A percentile compares a stretch with the other conserved stretches of the same genome.
These are phyloP conservation scores for Baronia brevicornis DNA, from an alignment of 2,888 invertebrate genomes.

Conservation along the genomic window DNA sequence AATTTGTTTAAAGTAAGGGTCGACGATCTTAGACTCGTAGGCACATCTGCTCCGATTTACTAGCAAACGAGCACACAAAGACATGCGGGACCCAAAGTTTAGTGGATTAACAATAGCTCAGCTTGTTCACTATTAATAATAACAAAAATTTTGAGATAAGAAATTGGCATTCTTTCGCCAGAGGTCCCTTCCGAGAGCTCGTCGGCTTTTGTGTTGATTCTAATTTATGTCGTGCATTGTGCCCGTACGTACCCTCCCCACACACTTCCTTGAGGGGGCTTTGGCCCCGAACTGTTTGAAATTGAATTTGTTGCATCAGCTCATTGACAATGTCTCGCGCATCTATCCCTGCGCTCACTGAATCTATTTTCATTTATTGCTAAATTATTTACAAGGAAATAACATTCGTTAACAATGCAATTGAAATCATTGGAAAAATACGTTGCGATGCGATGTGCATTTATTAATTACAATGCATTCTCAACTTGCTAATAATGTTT, in stretches of 20 bases:
- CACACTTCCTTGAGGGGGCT: conserved; percentile 66
- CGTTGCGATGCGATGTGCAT: too few relatives aligned
- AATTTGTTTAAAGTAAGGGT: conserved; percentile 38
- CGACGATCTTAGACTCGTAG: conserved; percentile 37
- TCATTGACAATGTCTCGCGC: conserved; percentile 53
- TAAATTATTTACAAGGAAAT: neutral
- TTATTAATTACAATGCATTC: too few relatives aligned
- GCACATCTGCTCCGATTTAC: conserved; percentile 68
- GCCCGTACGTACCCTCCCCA: conserved; percentile 60
- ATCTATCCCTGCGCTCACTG: conserved; percentile 27
- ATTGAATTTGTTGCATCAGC: conserved; percentile 64
- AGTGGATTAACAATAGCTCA: conserved; percentile 58
- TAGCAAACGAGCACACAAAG: conserved; percentile 39
- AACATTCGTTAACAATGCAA: too few relatives aligned
- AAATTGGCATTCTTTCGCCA: conserved; percentile 70
- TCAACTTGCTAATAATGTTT: too few relatives aligned
- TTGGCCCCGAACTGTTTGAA: conserved; percentile 45
- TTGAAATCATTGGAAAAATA: too few relatives aligned
- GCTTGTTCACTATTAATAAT: conserved; percentile 60
- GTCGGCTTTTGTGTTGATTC: conserved; percentile 68
- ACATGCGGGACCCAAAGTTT: conserved; percentile 39
- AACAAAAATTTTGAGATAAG: conserved; percentile 63
- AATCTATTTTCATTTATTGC: conserved; percentile 3
- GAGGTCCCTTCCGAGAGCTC: conserved; percentile 69
- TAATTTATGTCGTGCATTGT: conserved; percentile 75